Percentiles rank a stretch among this genome's conserved stretches.
These are phyloP conservation scores for Bruchidius siliquastri DNA, from an alignment of 2,888 invertebrate species.

Conservation along the genomic window DNA sequence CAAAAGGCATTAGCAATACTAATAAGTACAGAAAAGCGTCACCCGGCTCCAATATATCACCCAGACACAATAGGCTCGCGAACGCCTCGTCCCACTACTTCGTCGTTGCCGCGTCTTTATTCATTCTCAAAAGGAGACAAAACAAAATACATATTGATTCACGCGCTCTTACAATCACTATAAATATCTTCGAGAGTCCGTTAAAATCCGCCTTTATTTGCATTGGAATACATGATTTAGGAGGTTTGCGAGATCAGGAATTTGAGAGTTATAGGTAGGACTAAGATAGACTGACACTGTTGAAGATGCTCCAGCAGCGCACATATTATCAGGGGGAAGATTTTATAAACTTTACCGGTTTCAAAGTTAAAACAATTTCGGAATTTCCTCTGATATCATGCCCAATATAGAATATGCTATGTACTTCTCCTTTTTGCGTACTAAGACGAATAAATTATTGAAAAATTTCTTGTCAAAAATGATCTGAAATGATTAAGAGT, in stretches of 20 bases:
- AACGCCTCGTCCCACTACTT: conserved; percentile 34
- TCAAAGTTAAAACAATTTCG: too few relatives aligned
- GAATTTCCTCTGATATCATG: too few relatives aligned
- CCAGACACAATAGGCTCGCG: conserved; percentile 26
- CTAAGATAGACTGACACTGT: not conserved
- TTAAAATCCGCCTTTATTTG: conserved; percentile 9
- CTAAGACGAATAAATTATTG: too few relatives aligned
- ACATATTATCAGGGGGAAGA: not conserved
- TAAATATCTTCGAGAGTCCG: conserved; percentile 20
- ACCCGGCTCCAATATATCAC: conserved; percentile 30
- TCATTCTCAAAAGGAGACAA: conserved; percentile 27
- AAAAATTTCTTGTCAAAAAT: too few relatives aligned
- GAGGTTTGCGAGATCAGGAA: conserved; percentile 3
- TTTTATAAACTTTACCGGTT: too few relatives aligned
- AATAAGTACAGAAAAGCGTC: conserved; percentile 33
- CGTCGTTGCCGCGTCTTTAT: conserved; percentile 33
- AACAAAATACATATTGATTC: conserved; percentile 36
- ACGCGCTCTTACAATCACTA: conserved; percentile 20
- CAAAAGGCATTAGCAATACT: conserved; percentile 27
- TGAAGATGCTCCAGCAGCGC: not conserved
- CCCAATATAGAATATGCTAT: too few relatives aligned
- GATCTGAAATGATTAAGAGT: too few relatives aligned
- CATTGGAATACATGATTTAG: conserved; percentile 22
- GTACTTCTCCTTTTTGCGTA: too few relatives aligned
- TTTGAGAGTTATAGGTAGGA: not conserved